These are phyloP conservation scores for Brachionus rubens DNA, from an alignment of 1,140 invertebrate genomes.

Conservation along the genomic window DNA sequence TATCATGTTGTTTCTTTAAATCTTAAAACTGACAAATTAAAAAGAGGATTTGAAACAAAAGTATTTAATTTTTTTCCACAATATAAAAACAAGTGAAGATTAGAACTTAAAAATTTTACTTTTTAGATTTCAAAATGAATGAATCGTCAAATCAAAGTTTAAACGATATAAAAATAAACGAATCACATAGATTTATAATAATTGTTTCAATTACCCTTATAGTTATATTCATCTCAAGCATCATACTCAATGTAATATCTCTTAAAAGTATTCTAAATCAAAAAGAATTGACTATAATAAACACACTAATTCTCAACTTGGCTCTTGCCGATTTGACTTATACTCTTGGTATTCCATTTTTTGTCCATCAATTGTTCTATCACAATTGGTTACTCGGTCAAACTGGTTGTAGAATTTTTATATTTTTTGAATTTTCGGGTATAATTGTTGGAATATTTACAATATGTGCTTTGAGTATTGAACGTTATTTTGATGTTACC, in stretches of 20 bases:
- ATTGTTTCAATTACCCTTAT: not conserved
- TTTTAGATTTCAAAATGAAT: not conserved
- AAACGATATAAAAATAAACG: slow-evolving; percentile 18
- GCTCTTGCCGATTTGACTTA: slow-evolving; percentile 33
- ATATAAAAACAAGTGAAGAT: no score
- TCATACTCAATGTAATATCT: slow-evolving; percentile 9
- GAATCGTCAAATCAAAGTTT: not conserved
- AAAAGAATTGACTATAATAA: slow-evolving; percentile 23
- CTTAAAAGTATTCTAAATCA: not conserved
- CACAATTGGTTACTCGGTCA: slow-evolving; percentile 7
- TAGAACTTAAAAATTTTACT: no score
- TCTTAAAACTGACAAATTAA: no score
- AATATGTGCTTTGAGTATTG: slow-evolving; percentile 19
- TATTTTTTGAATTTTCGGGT: slow-evolving; percentile 21
- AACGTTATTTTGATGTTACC: slow-evolving; percentile 39
- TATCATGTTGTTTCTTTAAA: no score
- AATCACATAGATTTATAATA: not conserved
- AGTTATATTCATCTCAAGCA: slow-evolving; percentile 12
- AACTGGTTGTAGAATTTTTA: slow-evolving; percentile 26
- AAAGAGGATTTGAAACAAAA: no score
- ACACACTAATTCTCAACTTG: slow-evolving; percentile 24
- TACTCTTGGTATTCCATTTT: slow-evolving; percentile 34
- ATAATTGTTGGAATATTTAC: slow-evolving; percentile 37
- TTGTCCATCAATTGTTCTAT: slow-evolving; percentile 11
- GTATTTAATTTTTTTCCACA: no score